These are phyloP conservation scores for Glossosoma conforme DNA, from an alignment of 1,140 invertebrate species.

Conservation along the genomic window DNA sequence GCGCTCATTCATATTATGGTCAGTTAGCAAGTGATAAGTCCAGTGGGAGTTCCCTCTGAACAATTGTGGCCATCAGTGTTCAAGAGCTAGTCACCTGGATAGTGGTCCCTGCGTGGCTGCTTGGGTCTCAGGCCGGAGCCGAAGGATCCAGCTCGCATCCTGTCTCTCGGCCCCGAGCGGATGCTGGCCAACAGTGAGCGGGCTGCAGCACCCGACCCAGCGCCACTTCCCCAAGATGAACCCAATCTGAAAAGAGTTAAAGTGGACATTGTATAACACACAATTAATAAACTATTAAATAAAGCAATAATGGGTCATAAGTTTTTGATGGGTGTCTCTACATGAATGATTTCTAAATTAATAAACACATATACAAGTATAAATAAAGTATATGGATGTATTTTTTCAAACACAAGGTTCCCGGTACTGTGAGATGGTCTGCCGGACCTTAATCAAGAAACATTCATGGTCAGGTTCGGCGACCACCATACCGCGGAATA, in stretches of 20 bases:
- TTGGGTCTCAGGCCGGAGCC: slow-evolving; percentile 22
- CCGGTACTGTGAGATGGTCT: neutral
- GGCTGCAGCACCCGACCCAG: neutral
- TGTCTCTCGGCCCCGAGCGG: neutral
- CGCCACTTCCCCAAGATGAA: slow-evolving; percentile 21
- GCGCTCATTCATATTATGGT: too few relatives aligned
- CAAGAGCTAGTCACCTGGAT: too few relatives aligned
- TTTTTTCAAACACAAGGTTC: neutral
- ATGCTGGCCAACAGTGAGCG: neutral
- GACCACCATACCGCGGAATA: neutral
- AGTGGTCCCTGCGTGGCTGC: too few relatives aligned
- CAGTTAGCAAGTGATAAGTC: too few relatives aligned
- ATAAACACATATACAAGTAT: neutral
- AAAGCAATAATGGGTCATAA: neutral
- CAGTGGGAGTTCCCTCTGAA: too few relatives aligned
- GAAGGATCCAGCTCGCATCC: slow-evolving; percentile 24
- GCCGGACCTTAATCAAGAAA: too few relatives aligned
- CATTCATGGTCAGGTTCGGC: too few relatives aligned
- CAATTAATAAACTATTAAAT: neutral
- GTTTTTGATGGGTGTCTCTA: too few relatives aligned
- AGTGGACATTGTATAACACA: neutral
- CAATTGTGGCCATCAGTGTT: too few relatives aligned
- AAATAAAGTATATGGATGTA: neutral
- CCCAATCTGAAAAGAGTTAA: slow-evolving; percentile 17
- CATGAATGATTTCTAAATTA: too few relatives aligned